Evolutionary conservation across 2,888 invertebrate genomes (phyloP).

Genomic region (Capitulum mitella): DNA sequence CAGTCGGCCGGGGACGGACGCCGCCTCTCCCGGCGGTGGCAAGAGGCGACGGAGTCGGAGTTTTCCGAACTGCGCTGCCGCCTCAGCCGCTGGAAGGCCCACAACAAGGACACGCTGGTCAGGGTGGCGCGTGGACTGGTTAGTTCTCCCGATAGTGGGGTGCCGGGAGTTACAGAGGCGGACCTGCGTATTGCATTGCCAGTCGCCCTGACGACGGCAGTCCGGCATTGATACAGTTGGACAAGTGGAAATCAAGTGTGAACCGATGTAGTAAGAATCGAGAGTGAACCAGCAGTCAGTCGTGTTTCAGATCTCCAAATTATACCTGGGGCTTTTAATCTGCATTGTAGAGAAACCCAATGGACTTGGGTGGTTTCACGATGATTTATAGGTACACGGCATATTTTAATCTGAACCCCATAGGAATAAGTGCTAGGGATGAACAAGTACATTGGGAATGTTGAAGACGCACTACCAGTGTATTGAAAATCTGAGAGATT

Average conservation of each 20-base stretch:
- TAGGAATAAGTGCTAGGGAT: no score
- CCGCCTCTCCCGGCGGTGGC: neutral
- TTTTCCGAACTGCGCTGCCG: conserved; percentile 1
- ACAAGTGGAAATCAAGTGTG: neutral
- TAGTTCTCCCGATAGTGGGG: no score
- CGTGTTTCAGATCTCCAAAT: no score
- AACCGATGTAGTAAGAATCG: neutral
- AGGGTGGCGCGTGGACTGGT: neutral
- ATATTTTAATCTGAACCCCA: no score
- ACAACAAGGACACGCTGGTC: conserved; percentile 44
- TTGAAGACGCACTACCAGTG: no score
- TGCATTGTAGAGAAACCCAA: no score
- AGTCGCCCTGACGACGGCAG: neutral
- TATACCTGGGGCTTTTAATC: no score
- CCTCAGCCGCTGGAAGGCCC: conserved; percentile 45
- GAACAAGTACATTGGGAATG: no score
- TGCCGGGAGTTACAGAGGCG: neutral
- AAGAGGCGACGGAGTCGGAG: neutral
- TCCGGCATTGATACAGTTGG: neutral
- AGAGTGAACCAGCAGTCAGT: no score
- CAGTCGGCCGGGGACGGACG: neutral
- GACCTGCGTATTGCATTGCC: neutral
- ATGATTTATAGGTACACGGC: no score
- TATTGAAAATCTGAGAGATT: no score
- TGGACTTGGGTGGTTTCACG: no score